Evolutionary conservation across 2,888 invertebrate species (phyloP), one percentile per base, ranked within the genome.

Genomic region (Idaea aversata): DNA sequence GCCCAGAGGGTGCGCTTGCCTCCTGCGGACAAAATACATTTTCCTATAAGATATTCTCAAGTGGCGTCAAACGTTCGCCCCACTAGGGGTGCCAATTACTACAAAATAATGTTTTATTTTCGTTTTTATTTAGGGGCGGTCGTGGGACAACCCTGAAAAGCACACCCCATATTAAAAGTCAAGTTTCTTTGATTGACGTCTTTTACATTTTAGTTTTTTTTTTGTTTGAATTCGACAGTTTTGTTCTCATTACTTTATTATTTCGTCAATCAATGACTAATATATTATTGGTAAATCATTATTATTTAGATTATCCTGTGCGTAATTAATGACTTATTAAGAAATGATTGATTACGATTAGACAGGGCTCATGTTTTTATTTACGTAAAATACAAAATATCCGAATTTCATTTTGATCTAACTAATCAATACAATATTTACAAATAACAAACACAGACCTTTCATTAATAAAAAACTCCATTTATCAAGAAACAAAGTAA

Each of bases 81-180:
- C 92, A 80, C 85, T 85, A 90, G 92, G 92, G 92, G 90, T 86
- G 91, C 93, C 92, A 92, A 92, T 93, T 92, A 91, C 88, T 81
- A 85, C 77, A 81, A 90, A 90, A 91, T 90, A 92, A 89, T 89
- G 87, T 91, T 90, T 68, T 90, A 88, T 89, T 91, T 88, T 85
- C 78, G 84, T 88, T 91, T 92, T 90, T 90, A 91, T 91, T 92
- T 91, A 88, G 90, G 91, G 93, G 91, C 89, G 90, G 88, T 87
- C 88, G 90, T 91, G 91, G 90, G 92, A 92, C 88, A 86, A 70
- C 89, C 90, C 86, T 90, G 92, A 83, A 86, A 93, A 81, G 87
- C 77, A 92, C 84, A 92, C 91, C 90, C 84, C 87, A 81, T 81
- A 92, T 91, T 93, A 92, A 90, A 85, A 81, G 80, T 85, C 83